A percentile compares a stretch with the other conserved stretches of the same genome.
These are phyloP conservation scores for Latrodectus elegans DNA, from an alignment of 2,888 invertebrate genomes.

Conservation along the genomic window DNA sequence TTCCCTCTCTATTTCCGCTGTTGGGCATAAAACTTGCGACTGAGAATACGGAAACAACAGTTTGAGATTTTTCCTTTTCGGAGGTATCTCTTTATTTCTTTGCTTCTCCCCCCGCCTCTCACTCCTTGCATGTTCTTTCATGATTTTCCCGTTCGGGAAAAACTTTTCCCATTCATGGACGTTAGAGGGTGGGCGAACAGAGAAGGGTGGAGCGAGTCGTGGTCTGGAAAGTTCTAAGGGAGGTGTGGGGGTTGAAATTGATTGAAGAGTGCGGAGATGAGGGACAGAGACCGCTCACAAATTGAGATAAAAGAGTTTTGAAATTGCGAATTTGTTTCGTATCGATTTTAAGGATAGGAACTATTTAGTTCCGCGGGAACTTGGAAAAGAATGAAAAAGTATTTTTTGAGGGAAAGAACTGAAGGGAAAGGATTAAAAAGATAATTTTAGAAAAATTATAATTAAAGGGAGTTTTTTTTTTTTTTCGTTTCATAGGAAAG, in stretches of 20 bases:
- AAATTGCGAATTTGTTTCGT: constrained; percentile 15
- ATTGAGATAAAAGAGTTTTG: constrained; percentile 25
- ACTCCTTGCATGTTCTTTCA: not conserved
- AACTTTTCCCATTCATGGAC: constrained; percentile 22
- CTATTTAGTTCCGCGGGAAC: not conserved
- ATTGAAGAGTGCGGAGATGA: not conserved
- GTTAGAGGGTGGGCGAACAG: not conserved
- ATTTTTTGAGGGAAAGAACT: not conserved
- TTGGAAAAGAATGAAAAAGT: not conserved
- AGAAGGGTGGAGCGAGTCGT: not conserved
- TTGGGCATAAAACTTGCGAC: not conserved
- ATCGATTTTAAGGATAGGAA: not conserved
- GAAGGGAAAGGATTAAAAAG: not conserved
- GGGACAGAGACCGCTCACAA: constrained; percentile 11
- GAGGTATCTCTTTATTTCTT: not conserved
- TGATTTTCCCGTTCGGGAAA: not conserved
- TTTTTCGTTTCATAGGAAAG: no score
- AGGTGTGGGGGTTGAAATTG: constrained; percentile 8
- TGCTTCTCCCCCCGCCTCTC: not conserved
- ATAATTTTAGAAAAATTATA: not conserved
- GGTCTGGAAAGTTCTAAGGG: not conserved
- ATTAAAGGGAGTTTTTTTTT: not conserved
- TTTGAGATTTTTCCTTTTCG: not conserved
- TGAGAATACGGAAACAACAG: not conserved
- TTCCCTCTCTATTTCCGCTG: not conserved